Base-by-base conservation (phyloP, 92 coral and sea anemone species). In the Micromussa lordhowensis region DNA sequence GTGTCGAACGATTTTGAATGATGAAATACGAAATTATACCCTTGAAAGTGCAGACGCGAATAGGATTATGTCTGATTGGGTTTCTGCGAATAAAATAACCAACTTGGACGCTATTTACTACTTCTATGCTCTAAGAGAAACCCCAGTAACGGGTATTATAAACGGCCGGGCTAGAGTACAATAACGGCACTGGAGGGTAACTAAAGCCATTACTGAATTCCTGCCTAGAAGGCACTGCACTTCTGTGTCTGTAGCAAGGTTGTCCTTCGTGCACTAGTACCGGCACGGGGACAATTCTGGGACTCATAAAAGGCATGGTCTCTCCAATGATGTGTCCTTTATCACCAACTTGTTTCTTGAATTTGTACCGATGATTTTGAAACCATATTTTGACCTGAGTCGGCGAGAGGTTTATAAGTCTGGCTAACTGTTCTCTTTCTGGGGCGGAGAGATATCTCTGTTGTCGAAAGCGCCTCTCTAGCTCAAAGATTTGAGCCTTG, bases 301-400 rank as follows among this genome's bases (percentile, higher is more conserved):
- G 95, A 19, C 89, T 85, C 75, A 89, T 57, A 76, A 77, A 87
- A 28, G 93, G 86, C 77, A 88, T 71, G 21, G 89, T 76, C 32
- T 90, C 98, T 38, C 92, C 87, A 3, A 86, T 61, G 10, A 94
- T 36, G 68, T 88, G 92, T 53, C 96, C 96, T 44, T 94, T 94
- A 80, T 94, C 96, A 12, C 94, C 94, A 26, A 95, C 85, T 88
- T 95, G 98, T 79, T 95, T 95, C 83, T 97, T 97, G 94, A 77
- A 95, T 89, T 97, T 97, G 86, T 97, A 97, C 64, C 99, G 95
- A 79, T 97, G 99, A 78, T 97, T 97, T 77, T 97, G 99, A 88
- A 96, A 97, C 99, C 99, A 97, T n/a, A 97, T 97, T 86, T 97
- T 97, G 35, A 97, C 98, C 87, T 97, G 99, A 17, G 99, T 97